phyloP scores from a whole-genome alignment of 2,797 vertebrate species.

The Falco concolor region DNA sequence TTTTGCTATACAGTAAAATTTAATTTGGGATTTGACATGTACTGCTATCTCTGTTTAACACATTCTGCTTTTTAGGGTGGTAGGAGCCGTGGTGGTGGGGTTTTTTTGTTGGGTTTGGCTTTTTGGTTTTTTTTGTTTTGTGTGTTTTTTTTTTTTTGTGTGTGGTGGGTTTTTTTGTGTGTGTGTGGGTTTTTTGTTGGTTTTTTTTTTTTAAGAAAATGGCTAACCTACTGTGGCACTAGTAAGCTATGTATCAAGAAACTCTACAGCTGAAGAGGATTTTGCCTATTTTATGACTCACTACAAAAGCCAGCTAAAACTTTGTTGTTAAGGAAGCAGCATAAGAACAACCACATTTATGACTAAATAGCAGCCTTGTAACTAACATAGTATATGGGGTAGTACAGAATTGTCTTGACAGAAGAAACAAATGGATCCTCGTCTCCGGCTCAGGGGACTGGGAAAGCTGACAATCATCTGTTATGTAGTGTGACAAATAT shows the following conservation, averaged over 20 bases:
- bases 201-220: background rate
- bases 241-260: background rate
- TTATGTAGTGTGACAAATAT: background rate
- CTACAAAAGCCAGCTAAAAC: background rate
- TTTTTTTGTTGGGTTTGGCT: too few species aligned
- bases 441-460: background rate
- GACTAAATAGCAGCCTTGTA: background rate
- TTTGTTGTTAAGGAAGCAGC: background rate
- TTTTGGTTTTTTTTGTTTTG: background rate
- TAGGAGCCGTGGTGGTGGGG: background rate
- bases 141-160: background rate
- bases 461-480: background rate
- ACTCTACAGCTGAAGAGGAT: background rate
- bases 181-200: too few species aligned
- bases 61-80: background rate
- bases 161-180: too few species aligned
- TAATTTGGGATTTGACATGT: background rate
- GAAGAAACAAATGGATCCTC: background rate
- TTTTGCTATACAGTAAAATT: background rate
- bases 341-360: background rate
- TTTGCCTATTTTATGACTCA: background rate
- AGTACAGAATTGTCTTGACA: background rate
- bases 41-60: background rate
- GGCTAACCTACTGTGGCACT: background rate
- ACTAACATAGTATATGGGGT: background rate